A percentile compares a stretch with the other conserved stretches of the same genome.
These are phyloP conservation scores for Leptura quadrifasciata DNA, from an alignment of 2,888 invertebrate species.

Conservation along the genomic window DNA sequence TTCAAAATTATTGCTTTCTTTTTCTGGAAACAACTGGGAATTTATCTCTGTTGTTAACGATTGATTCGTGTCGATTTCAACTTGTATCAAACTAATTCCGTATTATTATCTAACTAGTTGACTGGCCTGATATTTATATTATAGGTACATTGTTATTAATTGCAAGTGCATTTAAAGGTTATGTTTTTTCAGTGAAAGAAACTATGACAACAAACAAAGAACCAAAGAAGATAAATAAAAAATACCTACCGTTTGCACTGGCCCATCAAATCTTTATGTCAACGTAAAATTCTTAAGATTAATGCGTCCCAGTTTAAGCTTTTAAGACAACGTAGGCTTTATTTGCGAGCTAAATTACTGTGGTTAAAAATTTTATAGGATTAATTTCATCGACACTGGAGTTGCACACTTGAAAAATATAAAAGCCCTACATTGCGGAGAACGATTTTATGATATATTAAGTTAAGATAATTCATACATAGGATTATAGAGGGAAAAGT, in stretches of 20 bases:
- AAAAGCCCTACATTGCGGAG: background rate
- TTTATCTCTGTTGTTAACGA: no score
- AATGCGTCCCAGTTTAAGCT: slow-evolving; percentile 43
- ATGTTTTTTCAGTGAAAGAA: background rate
- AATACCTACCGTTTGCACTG: slow-evolving; percentile 6
- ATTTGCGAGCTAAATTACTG: slow-evolving; percentile 47
- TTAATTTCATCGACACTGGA: slow-evolving; percentile 42
- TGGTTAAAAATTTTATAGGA: slow-evolving; percentile 52
- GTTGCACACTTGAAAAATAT: slow-evolving; percentile 6
- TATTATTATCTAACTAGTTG: no score
- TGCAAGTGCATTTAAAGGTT: background rate
- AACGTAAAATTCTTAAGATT: slow-evolving; percentile 53
- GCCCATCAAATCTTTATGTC: slow-evolving; percentile 51
- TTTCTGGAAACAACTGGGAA: no score
- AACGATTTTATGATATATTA: slow-evolving; percentile 20
- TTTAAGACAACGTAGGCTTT: slow-evolving; percentile 42
- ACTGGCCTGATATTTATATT: no score
- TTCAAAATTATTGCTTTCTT: no score
- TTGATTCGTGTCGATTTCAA: no score
- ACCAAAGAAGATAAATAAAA: background rate
- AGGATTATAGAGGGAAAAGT: background rate
- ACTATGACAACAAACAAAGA: background rate
- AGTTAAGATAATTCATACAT: slow-evolving; percentile 10
- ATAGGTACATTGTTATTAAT: no score
- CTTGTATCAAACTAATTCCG: no score